Conservation (phyloP, 2,113 vertebrate genomes). For the Mormoops blainvillei region DNA sequence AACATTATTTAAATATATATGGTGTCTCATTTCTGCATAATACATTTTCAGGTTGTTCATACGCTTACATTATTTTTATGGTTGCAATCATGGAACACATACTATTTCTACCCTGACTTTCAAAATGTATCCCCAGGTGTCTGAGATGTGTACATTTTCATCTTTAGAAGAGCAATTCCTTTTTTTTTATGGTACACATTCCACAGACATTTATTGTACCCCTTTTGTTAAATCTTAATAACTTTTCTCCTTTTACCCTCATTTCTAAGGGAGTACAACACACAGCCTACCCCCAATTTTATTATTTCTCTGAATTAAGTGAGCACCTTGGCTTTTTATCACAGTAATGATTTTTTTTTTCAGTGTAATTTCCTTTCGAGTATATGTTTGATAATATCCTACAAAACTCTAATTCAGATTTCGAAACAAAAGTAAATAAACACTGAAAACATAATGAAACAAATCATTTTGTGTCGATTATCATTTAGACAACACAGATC, state of each 20-base stretch:
- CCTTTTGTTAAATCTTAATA: not conserved
- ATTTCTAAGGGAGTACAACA: not conserved
- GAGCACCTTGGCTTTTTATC: constrained; percentile 34
- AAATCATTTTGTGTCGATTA: constrained; percentile 62
- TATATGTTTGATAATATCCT: constrained; percentile 54
- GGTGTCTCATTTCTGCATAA: not conserved
- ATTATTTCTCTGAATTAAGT: constrained; percentile 41
- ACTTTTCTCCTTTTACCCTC: not conserved
- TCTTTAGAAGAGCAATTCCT: not conserved
- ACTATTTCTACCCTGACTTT: not conserved
- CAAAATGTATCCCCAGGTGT: not conserved
- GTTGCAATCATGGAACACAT: not conserved
- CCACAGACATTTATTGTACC: not conserved
- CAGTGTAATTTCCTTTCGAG: constrained; percentile 50
- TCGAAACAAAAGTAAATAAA: constrained; percentile 55
- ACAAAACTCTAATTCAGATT: constrained; percentile 51
- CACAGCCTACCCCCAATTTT: not conserved
- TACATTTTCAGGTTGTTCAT: not conserved
- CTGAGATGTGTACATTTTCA: not conserved
- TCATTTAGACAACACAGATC: constrained; percentile 50
- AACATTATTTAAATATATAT: not conserved
- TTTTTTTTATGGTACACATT: not conserved
- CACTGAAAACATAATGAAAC: constrained; percentile 52
- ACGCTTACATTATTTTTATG: not conserved
- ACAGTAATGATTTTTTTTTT: constrained; percentile 25